A percentile compares a stretch with the other conserved stretches of the same genome.
These are phyloP conservation scores for Pantherophis alleghaniensis DNA, from an alignment of 2,797 vertebrate species.

Conservation along the genomic window DNA sequence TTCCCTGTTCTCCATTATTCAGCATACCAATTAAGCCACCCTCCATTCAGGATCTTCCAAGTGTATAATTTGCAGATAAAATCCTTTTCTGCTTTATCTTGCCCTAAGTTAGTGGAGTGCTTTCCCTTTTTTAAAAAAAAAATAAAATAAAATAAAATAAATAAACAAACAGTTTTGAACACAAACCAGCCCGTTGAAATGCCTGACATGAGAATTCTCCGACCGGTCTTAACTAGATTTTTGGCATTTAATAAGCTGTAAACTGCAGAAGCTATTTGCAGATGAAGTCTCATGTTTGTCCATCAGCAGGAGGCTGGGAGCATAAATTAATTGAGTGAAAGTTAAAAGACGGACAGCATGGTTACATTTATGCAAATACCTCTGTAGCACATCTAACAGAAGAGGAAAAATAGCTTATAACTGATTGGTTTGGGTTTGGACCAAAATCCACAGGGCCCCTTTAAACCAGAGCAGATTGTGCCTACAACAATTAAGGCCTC, in stretches of 20 bases:
- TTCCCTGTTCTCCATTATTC: slow-evolving; percentile 61
- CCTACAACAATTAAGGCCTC: slow-evolving; percentile 69
- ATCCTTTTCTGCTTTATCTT: slow-evolving; percentile 61
- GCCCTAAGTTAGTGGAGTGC: slow-evolving; percentile 46
- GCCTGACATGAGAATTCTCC: slow-evolving; percentile 75
- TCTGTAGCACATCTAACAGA: slow-evolving; percentile 68
- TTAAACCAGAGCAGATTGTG: slow-evolving; percentile 69
- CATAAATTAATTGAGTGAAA: slow-evolving; percentile 81
- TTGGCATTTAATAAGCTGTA: slow-evolving; percentile 82
- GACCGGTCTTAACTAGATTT: slow-evolving; percentile 79
- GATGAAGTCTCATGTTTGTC: slow-evolving; percentile 81
- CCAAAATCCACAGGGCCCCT: slow-evolving; percentile 75
- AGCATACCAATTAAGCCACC: slow-evolving; percentile 63
- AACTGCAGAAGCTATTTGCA: slow-evolving; percentile 80
- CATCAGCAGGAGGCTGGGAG: slow-evolving; percentile 78
- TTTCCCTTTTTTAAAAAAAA: slow-evolving; percentile 40
- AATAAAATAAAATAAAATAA: slow-evolving; percentile 49
- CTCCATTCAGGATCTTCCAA: slow-evolving; percentile 55
- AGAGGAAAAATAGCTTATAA: slow-evolving; percentile 70
- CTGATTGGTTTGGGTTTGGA: slow-evolving; percentile 70
- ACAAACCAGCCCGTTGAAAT: slow-evolving; percentile 73
- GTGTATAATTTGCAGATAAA: slow-evolving; percentile 62
- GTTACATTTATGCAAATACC: slow-evolving; percentile 81
- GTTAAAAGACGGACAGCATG: slow-evolving; percentile 77
- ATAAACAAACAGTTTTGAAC: slow-evolving; percentile 68